Evolutionary conservation across 2,888 invertebrate species (phyloP).

Genomic region (Chloromyia formosa): DNA sequence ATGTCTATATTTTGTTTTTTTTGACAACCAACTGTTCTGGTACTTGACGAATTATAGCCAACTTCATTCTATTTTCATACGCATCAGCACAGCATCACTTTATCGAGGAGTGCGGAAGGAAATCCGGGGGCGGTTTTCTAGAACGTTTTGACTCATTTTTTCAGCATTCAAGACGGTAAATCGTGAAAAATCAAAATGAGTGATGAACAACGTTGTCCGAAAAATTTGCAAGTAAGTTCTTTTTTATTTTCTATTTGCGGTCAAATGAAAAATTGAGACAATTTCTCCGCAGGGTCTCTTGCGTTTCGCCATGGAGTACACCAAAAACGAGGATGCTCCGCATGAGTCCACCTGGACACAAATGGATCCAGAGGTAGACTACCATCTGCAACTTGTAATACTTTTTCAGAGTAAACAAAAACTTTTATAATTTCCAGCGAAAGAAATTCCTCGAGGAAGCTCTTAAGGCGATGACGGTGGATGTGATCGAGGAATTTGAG

Average conservation of each 20-base stretch:
- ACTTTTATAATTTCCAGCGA: constrained; percentile 66
- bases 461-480: constrained; percentile 74
- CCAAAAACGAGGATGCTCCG: constrained; percentile 69
- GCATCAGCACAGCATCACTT: not conserved
- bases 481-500: constrained; percentile 73
- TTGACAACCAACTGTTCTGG: too few species aligned
- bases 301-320: constrained; percentile 76
- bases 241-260: not conserved
- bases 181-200: constrained; percentile 6
- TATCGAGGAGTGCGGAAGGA: not conserved
- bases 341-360: constrained; percentile 65
- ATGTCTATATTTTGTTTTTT: too few species aligned
- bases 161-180: not conserved
- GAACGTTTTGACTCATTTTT: constrained; percentile 17
- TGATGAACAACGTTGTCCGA: constrained; percentile 23
- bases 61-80: constrained; percentile 27
- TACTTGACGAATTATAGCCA: too few species aligned
- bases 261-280: not conserved
- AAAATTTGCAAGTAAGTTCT: constrained; percentile 29
- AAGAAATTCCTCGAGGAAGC: constrained; percentile 77
- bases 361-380: constrained; percentile 72
- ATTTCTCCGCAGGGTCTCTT: constrained; percentile 70
- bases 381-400: not conserved
- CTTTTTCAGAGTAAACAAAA: constrained; percentile 5
- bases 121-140: not conserved